Evolutionary conservation across 1,140 invertebrate genomes (phyloP).

Genomic region (Aphelinus atriplicis): DNA sequence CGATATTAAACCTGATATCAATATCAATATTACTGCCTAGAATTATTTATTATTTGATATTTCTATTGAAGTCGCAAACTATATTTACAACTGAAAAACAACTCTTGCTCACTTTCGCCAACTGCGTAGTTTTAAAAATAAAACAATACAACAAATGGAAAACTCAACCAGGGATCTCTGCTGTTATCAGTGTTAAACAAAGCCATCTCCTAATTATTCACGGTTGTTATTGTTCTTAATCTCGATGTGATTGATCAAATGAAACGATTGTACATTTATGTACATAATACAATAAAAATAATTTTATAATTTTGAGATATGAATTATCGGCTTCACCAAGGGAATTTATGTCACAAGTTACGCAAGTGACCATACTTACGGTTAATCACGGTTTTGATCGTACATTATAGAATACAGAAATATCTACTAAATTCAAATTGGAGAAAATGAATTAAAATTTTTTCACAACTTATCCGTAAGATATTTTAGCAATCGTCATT

Average conservation of each 20-base stretch:
- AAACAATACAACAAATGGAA: constrained; percentile 29
- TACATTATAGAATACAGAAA: too few relatives aligned
- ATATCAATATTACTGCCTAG: constrained; percentile 55
- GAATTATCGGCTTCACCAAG: too few relatives aligned
- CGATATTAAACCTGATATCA: constrained; percentile 57
- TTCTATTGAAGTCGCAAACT: constrained; percentile 53
- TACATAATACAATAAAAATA: not conserved
- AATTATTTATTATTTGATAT: constrained; percentile 53
- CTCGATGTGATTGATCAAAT: not conserved
- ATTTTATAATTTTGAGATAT: too few relatives aligned
- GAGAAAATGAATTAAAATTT: too few relatives aligned
- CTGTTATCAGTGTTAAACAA: constrained; percentile 7
- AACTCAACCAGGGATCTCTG: constrained; percentile 20
- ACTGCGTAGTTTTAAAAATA: constrained; percentile 35
- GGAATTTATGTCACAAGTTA: too few relatives aligned
- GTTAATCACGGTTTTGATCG: too few relatives aligned
- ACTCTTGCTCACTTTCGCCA: constrained; percentile 47
- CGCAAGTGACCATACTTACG: too few relatives aligned
- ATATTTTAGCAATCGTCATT: not conserved
- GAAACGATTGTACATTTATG: not conserved
- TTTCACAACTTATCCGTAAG: too few relatives aligned
- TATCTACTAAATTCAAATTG: too few relatives aligned
- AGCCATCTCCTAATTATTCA: constrained; percentile 2
- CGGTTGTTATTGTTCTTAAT: not conserved
- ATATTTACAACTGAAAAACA: constrained; percentile 64